phyloP scores from a whole-genome alignment of 2,797 vertebrate genomes.

The Buceros bicornis region DNA sequence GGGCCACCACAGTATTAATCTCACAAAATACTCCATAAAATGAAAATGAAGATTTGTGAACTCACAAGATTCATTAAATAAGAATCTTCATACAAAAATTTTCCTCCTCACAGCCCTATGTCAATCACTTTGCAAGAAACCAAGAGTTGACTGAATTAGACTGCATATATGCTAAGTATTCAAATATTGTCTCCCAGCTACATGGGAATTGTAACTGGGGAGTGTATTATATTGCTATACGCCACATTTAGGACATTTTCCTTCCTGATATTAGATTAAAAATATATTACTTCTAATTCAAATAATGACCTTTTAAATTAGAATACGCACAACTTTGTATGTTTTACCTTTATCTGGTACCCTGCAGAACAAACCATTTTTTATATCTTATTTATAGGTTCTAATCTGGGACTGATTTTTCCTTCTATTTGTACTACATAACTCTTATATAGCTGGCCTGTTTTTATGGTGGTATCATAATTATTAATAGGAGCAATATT shows the following conservation, averaged over 20 bases:
- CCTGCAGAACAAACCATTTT: background rate
- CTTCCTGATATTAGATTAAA: background rate
- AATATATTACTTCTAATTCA: background rate
- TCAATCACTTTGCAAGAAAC: constrained; percentile 27
- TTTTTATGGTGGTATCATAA: background rate
- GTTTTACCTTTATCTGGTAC: background rate
- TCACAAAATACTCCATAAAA: background rate
- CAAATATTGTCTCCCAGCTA: background rate
- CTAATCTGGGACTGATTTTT: background rate
- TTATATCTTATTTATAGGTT: background rate
- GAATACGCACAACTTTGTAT: background rate
- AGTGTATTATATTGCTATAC: background rate
- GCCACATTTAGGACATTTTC: background rate
- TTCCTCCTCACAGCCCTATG: constrained; percentile 1
- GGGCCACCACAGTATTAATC: background rate
- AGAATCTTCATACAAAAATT: constrained; percentile 12
- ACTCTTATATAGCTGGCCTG: background rate
- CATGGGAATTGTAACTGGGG: background rate
- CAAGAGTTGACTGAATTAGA: background rate
- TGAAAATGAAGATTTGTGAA: background rate
- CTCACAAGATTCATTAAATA: constrained; percentile 31
- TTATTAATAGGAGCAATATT: background rate
- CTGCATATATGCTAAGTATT: constrained; percentile 1
- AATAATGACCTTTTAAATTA: background rate
- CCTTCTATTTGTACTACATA: background rate